Percentiles rank a stretch among this genome's conserved stretches.
Evolutionary conservation across 2,888 invertebrate species (phyloP).

Genomic region (Gymnocheta viridis): DNA sequence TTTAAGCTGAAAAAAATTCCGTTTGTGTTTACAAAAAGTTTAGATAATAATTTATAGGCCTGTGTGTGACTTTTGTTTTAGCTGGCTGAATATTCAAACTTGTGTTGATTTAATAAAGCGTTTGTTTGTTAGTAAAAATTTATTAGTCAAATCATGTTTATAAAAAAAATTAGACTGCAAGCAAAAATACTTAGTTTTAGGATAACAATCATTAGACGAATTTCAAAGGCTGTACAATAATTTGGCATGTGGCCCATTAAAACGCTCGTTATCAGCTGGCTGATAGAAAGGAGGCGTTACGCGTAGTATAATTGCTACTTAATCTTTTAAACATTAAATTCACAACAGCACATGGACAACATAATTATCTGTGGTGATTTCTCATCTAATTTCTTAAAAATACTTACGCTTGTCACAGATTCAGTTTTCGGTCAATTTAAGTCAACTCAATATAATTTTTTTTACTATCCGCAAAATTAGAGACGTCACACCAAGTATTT

Average conservation of each 20-base stretch:
- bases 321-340: too few species aligned
- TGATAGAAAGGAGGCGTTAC: neutral
- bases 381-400: neutral
- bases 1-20: slow-evolving; percentile 23
- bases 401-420: neutral
- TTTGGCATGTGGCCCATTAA: neutral
- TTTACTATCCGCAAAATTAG: neutral
- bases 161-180: slow-evolving; percentile 28
- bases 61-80: slow-evolving; percentile 17
- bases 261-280: neutral
- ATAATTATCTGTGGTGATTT: neutral
- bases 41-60: neutral
- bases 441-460: neutral
- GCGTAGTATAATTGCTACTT: neutral
- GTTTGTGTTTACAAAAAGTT: slow-evolving; percentile 49
- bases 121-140: slow-evolving; percentile 53
- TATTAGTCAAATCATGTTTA: slow-evolving; percentile 64
- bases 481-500: too few species aligned
- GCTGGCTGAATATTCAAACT: neutral
- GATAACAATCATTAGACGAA: neutral
- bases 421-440: neutral
- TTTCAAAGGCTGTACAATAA: neutral
- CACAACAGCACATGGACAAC: too few species aligned
- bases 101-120: slow-evolving; percentile 32
- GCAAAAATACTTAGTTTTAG: neutral